Evolutionary conservation across 2,113 vertebrate genomes (phyloP).

Genomic region (Garra rufa): DNA sequence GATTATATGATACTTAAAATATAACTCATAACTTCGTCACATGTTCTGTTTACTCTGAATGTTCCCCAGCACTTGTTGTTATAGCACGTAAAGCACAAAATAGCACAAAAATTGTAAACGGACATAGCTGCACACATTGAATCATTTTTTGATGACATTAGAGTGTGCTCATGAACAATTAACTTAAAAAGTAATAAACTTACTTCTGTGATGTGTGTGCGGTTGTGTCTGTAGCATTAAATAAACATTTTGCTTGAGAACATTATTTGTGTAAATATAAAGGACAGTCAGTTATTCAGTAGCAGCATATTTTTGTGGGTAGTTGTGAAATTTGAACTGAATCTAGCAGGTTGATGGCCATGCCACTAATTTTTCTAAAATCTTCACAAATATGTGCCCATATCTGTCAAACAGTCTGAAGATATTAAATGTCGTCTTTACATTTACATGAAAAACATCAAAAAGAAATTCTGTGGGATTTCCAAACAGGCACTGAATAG

Average conservation of each 20-base stretch:
- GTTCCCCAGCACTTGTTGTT: background rate
- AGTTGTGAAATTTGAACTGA: background rate
- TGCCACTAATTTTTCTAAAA: background rate
- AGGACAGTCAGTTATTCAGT: background rate
- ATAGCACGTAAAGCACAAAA: background rate
- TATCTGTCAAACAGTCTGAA: too few relatives aligned
- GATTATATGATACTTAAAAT: background rate
- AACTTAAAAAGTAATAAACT: background rate
- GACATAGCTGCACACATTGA: background rate
- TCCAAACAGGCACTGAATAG: background rate
- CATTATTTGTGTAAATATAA: conserved; percentile 12
- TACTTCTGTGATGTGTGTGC: background rate
- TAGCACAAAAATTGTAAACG: background rate
- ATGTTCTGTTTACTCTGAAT: background rate
- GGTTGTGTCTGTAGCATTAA: background rate
- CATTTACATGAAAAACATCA: background rate
- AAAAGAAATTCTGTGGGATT: background rate
- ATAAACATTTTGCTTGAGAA: background rate
- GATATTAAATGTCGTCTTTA: background rate
- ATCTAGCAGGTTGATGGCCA: background rate
- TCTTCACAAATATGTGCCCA: too few relatives aligned
- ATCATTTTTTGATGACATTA: background rate
- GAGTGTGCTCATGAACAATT: background rate
- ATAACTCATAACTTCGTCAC: too few relatives aligned
- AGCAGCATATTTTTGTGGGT: background rate